Conservation (phyloP, 2,113 vertebrate genomes). For the Hyaena hyaena region DNA sequence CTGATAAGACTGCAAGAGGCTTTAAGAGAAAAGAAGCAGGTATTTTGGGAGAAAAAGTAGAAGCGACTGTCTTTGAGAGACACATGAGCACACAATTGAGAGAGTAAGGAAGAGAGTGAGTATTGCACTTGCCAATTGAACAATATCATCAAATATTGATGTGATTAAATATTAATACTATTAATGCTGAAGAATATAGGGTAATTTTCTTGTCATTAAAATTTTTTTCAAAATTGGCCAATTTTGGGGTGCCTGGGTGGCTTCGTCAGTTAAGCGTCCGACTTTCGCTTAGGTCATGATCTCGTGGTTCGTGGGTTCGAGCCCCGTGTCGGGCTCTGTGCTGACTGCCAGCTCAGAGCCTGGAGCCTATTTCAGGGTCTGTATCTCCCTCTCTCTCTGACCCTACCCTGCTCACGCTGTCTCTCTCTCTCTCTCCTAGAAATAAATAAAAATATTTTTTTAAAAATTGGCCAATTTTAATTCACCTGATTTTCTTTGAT, state of each 20-base stretch:
- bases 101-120: neutral
- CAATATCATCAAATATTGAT: neutral
- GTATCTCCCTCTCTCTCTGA: too few species aligned
- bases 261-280: too few species aligned
- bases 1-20: neutral
- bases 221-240: neutral
- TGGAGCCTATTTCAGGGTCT: too few species aligned
- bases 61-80: neutral
- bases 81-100: neutral
- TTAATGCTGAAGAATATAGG: neutral
- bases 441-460: too few species aligned
- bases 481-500: neutral
- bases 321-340: too few species aligned
- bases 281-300: too few species aligned
- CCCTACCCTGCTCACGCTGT: too few species aligned
- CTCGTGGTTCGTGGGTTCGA: too few species aligned
- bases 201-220: neutral
- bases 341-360: too few species aligned
- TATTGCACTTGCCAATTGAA: neutral
- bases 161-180: neutral
- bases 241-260: neutral
- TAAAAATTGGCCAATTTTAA: neutral
- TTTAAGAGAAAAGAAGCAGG: neutral
- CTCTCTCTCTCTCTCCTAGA: too few species aligned
- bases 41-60: neutral